Evolutionary conservation across 2,797 vertebrate genomes (phyloP), one percentile per base, ranked within the genome.

Genomic region (Chelon auratus): DNA sequence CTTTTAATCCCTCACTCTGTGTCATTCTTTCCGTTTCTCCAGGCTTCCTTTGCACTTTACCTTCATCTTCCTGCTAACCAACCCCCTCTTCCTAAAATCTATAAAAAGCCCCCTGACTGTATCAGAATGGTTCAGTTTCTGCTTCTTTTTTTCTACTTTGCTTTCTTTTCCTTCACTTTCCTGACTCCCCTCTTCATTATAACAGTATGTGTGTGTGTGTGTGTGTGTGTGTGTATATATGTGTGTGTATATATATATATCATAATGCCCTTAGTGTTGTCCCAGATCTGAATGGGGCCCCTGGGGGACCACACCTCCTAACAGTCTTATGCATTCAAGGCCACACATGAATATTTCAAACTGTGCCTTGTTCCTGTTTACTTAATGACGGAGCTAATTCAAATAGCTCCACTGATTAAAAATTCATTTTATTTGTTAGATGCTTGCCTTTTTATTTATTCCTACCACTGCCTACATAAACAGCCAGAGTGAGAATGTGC

Each of bases 281-380:
- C 86, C 91, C 86, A 91, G 85, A 91, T 93, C 81, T 85, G 61
- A 87, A 54, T 59, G 52, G 51, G 77, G 67, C 72, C 83, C 90
- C 71, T 39, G 57, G 84, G 90, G 91, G 83, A 63, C 75, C 37
- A 63, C 80, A 77, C 83, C 78, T 77, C 81, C 77, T 12, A 72
- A 65, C 63, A 68, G 54, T 51, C 77, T 89, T 89, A 92, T 91
- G 79, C 89, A 92, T 88, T 73, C 83, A 65, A 83, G 85, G 78
- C 78, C 82, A 72, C 64, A 42, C 77, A 92, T 93, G 77, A 94
- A 93, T 94, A 93, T 94, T 94, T 93, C 70, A 93, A 75, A 67
- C 20, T 40, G 62, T 68, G 81, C 74, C 87, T 90, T 87, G 83
- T 89, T 92, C 85, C 86, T 92, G 89, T 93, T 94, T 94, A 90